These are phyloP conservation scores for Cavia porcellus DNA, from an alignment of 2,113 vertebrate species.

Conservation along the genomic window DNA sequence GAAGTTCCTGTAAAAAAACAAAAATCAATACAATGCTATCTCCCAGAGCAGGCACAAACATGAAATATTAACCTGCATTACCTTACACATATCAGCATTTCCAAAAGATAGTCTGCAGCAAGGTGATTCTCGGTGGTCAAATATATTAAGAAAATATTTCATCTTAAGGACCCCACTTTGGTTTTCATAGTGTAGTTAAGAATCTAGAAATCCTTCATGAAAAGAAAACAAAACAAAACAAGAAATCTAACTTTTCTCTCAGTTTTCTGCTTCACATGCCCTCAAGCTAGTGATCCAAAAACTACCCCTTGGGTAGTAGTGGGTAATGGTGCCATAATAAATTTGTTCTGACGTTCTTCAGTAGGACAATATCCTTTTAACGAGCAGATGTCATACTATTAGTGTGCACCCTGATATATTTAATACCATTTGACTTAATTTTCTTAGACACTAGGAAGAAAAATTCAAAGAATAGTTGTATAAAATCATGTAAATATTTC, in stretches of 20 bases:
- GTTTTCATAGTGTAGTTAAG: neutral
- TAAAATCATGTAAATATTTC: slow-evolving; percentile 9
- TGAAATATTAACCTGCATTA: slow-evolving; percentile 63
- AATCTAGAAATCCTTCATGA: neutral
- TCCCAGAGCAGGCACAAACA: slow-evolving; percentile 34
- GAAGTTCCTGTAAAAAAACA: neutral
- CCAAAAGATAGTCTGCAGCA: neutral
- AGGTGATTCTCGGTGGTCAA: neutral
- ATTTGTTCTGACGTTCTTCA: slow-evolving; percentile 3
- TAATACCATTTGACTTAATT: slow-evolving; percentile 5
- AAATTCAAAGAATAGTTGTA: neutral
- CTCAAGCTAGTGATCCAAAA: neutral
- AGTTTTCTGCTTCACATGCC: neutral
- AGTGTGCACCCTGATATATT: neutral
- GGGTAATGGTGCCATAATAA: neutral
- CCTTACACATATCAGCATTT: neutral
- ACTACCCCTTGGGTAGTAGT: neutral
- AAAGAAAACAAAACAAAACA: neutral
- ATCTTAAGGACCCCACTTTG: neutral
- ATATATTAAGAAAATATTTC: slow-evolving; percentile 38
- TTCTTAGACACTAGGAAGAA: slow-evolving; percentile 2
- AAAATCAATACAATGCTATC: slow-evolving; percentile 41
- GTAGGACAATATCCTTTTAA: neutral
- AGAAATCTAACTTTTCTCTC: neutral
- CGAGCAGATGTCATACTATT: neutral